Conservation (phyloP, 2,888 invertebrate genomes). For the Chalcis sispes region DNA sequence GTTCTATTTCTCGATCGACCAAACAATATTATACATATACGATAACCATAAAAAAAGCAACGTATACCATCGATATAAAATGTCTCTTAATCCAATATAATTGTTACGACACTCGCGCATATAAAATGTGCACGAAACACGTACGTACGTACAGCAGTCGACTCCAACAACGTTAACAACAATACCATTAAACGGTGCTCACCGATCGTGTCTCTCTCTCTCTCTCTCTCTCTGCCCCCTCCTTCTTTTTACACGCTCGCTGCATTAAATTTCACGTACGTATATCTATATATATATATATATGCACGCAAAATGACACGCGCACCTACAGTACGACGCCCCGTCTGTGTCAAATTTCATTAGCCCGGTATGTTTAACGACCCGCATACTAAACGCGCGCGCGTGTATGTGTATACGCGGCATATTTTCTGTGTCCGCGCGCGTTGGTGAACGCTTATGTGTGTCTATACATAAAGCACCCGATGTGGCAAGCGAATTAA, state of each 20-base stretch:
- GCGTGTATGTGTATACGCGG: not conserved
- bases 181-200: not conserved
- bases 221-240: too few species aligned
- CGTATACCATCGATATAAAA: not conserved
- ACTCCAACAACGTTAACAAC: slow-evolving; percentile 1
- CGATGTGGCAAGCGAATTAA: not conserved
- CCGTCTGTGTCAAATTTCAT: slow-evolving; percentile 50
- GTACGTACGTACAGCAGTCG: not conserved
- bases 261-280: slow-evolving; percentile 54
- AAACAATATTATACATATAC: too few species aligned
- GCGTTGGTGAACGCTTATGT: too few species aligned
- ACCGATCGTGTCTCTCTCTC: too few species aligned
- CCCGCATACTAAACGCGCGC: slow-evolving; percentile 30
- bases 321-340: slow-evolving; percentile 50
- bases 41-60: too few species aligned
- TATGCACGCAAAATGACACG: too few species aligned
- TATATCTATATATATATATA: too few species aligned
- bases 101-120: not conserved
- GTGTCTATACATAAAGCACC: not conserved
- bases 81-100: not conserved
- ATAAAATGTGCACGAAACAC: too few species aligned
- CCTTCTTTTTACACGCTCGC: slow-evolving; percentile 2
- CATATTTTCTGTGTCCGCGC: too few species aligned
- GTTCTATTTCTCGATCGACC: too few species aligned
- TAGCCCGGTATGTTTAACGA: slow-evolving; percentile 35